A percentile compares a stretch with the other conserved stretches of the same genome.
These are phyloP conservation scores for Anaspis maculata DNA, from an alignment of 2,888 invertebrate genomes.

Conservation along the genomic window DNA sequence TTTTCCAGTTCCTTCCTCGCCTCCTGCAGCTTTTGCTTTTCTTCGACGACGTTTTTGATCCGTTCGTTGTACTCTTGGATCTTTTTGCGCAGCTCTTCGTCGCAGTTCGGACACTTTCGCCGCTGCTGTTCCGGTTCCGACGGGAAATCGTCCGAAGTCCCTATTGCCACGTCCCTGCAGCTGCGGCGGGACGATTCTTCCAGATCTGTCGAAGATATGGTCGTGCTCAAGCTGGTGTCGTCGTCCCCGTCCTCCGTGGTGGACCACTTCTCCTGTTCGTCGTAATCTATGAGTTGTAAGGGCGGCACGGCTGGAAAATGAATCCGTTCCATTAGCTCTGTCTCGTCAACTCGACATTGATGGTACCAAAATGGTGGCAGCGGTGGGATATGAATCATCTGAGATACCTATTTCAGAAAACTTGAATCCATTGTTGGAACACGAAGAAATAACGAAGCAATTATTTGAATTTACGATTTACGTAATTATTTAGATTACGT, in stretches of 20 bases:
- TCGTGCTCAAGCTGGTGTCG: slow-evolving; percentile 1
- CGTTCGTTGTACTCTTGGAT: slow-evolving; percentile 30
- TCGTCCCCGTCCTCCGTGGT: too few relatives aligned
- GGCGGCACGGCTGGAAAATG: too few relatives aligned
- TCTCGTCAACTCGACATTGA: too few relatives aligned
- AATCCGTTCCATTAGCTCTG: too few relatives aligned
- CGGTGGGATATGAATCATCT: too few relatives aligned
- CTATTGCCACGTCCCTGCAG: slow-evolving; percentile 5
- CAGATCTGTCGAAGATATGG: slow-evolving; percentile 10
- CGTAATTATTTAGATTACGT: too few relatives aligned
- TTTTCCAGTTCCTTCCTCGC: slow-evolving; percentile 38
- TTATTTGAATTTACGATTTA: too few relatives aligned
- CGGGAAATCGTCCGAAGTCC: slow-evolving; percentile 1
- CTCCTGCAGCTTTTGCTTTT: slow-evolving; percentile 45
- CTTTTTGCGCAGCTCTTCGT: slow-evolving; percentile 13
- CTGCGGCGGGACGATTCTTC: slow-evolving; percentile 3
- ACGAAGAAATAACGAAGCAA: too few relatives aligned
- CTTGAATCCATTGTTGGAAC: too few relatives aligned
- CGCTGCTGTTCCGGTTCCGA: background rate
- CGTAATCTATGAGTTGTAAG: too few relatives aligned
- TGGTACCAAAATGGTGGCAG: too few relatives aligned
- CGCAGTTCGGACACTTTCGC: slow-evolving; percentile 18
- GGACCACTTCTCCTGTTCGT: slow-evolving; percentile 24
- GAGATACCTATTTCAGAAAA: too few relatives aligned
- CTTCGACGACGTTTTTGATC: slow-evolving; percentile 56